Evolutionary conservation across 2,888 invertebrate species (phyloP), one percentile per base, ranked within the genome.

Genomic region (Odontothrips loti): DNA sequence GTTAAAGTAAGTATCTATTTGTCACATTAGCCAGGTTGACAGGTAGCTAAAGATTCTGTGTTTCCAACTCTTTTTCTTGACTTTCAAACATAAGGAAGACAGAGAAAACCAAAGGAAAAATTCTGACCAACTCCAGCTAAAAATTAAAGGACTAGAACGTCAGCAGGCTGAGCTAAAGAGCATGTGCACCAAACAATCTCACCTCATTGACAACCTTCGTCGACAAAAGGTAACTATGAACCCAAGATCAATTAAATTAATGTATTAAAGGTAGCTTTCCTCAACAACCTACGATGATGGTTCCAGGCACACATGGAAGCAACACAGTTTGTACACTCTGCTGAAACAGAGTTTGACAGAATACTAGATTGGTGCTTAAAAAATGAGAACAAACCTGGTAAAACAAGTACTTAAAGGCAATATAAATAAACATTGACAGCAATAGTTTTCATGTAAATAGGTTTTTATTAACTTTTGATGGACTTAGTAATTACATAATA

Each of bases 351-450:
- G 68, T 75, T 75, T 75, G 68, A 75, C 23, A 75, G 23, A 12
- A 75, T 75, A 8, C 27, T 75, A 23, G 68, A 75, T 75, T 75
- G 68, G 68, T 75, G 68, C 68, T 75, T 75, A 12, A 75, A 75
- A 75, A 27, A 27, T 75, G 68, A 75, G 27, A 75, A 75, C 12
- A 23, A 68, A 51, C 6, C 10, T 17, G 51, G 6, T 20, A 58
- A 58, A 15, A 20, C 20, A 58, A 58, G 27, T 2, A 27, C 27
- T 27, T 27, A n/a, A 23, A 68, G 11, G n/a, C 10, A n/a, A n/a
- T 1, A 1, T 1, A 27, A 23, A 23, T 8, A 75, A 8, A 23
- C 11, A 68, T 3, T 20, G 23, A 75, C 12, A 75, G 58, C 20
- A 58, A 58, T 6, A 58, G 23, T 10, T 3, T 27, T 75, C 12